These are phyloP conservation scores for Meloidogyne exigua DNA, from an alignment of 1,140 invertebrate species.

Conservation along the genomic window DNA sequence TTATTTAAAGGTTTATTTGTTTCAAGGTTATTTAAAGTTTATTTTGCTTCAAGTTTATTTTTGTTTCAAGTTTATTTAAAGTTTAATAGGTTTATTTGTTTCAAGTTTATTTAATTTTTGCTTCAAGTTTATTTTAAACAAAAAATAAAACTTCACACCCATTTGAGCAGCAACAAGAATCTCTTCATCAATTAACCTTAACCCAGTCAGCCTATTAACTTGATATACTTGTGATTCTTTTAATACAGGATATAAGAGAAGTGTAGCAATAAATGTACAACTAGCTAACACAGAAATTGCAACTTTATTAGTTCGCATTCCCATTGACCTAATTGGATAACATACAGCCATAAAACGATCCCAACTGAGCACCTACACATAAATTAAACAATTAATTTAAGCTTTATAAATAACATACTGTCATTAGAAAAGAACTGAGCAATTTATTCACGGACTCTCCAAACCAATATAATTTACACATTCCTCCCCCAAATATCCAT, in stretches of 20 bases:
- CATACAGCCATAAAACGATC: slow-evolving; percentile 51
- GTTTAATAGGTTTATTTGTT: too few relatives aligned
- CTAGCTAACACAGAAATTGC: slow-evolving; percentile 52
- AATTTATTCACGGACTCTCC: slow-evolving; percentile 54
- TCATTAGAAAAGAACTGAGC: slow-evolving; percentile 42
- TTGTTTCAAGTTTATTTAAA: too few relatives aligned
- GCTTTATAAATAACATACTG: neutral
- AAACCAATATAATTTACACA: slow-evolving; percentile 53
- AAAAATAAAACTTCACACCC: slow-evolving; percentile 25
- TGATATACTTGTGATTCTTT: slow-evolving; percentile 53
- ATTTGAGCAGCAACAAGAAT: slow-evolving; percentile 25
- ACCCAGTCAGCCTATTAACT: slow-evolving; percentile 51
- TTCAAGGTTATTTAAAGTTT: too few relatives aligned
- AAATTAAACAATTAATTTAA: neutral
- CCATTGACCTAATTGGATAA: slow-evolving; percentile 40
- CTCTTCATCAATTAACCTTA: slow-evolving; percentile 41
- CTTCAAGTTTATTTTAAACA: slow-evolving; percentile 17
- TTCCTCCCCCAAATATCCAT: slow-evolving; percentile 51
- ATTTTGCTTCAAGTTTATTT: too few relatives aligned
- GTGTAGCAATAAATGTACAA: slow-evolving; percentile 50
- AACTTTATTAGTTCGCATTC: slow-evolving; percentile 55
- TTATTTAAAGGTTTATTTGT: too few relatives aligned
- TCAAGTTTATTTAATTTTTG: too few relatives aligned
- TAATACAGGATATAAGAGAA: slow-evolving; percentile 57
- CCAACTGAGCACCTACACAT: slow-evolving; percentile 42